Conservation (phyloP, 2,113 vertebrate species). For the Dipodomys stephensi region DNA sequence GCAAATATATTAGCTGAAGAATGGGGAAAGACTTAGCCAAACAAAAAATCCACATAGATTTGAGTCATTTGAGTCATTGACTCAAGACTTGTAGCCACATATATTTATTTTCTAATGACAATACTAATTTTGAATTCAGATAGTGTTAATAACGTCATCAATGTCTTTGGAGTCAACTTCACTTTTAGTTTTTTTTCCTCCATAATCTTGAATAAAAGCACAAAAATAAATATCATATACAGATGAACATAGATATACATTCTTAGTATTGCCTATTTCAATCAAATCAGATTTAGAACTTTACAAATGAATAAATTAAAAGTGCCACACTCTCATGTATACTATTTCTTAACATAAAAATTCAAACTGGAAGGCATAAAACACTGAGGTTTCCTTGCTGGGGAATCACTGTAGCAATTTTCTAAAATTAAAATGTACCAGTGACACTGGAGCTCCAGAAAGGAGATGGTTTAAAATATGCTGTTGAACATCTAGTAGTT, state of each 20-base stretch:
- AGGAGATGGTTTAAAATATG: background rate
- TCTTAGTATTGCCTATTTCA: background rate
- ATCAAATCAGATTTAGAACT: background rate
- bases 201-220: background rate
- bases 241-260: background rate
- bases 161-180: background rate
- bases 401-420: background rate
- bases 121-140: background rate
- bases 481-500: accelerated
- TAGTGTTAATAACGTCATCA: background rate
- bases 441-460: background rate
- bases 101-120: background rate
- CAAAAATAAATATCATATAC: background rate
- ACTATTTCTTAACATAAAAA: background rate
- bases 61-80: too few relatives aligned
- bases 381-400: background rate
- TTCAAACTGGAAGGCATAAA: background rate
- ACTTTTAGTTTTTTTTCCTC: background rate
- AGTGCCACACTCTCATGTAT: background rate
- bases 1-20: background rate
- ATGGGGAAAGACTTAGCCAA: background rate
- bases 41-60: background rate
- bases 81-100: background rate
- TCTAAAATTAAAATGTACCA: background rate
- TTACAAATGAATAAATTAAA: background rate